Evolutionary conservation across 1,140 invertebrate genomes (phyloP).

Genomic region (Hetaerina americana): DNA sequence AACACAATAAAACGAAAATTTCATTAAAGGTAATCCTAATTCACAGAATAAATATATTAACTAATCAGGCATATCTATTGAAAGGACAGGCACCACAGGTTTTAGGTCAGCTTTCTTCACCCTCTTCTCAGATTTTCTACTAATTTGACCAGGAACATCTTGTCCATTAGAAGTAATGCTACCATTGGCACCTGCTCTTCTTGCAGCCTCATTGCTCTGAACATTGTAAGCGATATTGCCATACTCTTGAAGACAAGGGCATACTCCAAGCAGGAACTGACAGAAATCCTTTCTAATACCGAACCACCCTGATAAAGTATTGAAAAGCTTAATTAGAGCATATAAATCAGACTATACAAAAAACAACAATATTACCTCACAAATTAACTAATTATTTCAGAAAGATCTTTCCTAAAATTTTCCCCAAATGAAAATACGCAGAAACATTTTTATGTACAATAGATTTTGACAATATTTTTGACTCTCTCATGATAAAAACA

Average conservation of each 20-base stretch:
- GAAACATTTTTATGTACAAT: no score
- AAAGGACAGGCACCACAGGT: slow-evolving; percentile 71
- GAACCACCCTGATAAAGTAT: slow-evolving; percentile 86
- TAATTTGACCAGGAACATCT: slow-evolving; percentile 35
- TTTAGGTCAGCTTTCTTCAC: slow-evolving; percentile 63
- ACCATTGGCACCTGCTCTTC: slow-evolving; percentile 27
- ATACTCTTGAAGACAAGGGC: slow-evolving; percentile 92
- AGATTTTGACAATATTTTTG: no score
- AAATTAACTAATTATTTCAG: no score
- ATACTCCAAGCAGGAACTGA: slow-evolving; percentile 81
- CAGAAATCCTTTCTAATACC: slow-evolving; percentile 95
- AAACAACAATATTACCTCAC: no score
- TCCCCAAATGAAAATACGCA: no score
- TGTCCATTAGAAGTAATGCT: slow-evolving; percentile 29
- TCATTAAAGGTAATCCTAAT: no score
- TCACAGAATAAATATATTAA: no score
- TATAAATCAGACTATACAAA: no score
- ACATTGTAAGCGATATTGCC: slow-evolving; percentile 90
- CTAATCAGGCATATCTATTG: slow-evolving; percentile 78
- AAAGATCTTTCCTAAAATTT: no score
- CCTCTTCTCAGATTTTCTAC: slow-evolving; percentile 40
- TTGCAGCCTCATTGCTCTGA: slow-evolving; percentile 34
- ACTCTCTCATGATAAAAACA: no score
- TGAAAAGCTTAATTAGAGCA: no score
- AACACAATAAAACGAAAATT: no score